A percentile compares a stretch with the other conserved stretches of the same genome.
Evolutionary conservation across 1,140 invertebrate genomes (phyloP).

Genomic region (Trialeurodes vaporariorum): DNA sequence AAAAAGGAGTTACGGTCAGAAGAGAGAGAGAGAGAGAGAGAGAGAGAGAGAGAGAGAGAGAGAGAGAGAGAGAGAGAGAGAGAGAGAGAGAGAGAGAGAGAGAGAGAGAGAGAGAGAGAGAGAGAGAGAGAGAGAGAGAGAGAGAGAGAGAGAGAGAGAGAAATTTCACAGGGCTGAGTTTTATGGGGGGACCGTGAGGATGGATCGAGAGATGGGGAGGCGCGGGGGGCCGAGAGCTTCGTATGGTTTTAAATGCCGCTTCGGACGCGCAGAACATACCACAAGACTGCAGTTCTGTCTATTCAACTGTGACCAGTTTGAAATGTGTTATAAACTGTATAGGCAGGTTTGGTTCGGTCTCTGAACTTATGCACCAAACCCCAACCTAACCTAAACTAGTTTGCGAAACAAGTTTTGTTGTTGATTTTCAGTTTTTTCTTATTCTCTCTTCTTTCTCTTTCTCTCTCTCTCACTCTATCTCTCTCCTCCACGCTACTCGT

Average conservation of each 20-base stretch:
- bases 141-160: too few relatives aligned
- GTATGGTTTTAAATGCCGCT: background rate
- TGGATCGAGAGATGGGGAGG: background rate
- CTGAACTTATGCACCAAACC: background rate
- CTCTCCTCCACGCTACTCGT: too few relatives aligned
- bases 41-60: too few relatives aligned
- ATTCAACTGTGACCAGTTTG: background rate
- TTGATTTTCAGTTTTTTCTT: background rate
- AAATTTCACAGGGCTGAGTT: too few relatives aligned
- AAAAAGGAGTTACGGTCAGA: too few relatives aligned
- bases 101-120: too few relatives aligned
- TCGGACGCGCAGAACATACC: background rate
- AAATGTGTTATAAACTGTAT: background rate
- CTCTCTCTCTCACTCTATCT: too few relatives aligned
- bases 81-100: too few relatives aligned
- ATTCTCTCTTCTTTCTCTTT: background rate
- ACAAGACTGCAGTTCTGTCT: background rate
- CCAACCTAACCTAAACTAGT: background rate
- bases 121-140: too few relatives aligned
- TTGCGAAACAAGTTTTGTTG: background rate
- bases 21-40: too few relatives aligned
- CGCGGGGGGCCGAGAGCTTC: background rate
- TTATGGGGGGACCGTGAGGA: too few relatives aligned
- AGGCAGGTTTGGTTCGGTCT: background rate
- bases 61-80: too few relatives aligned